Percentiles rank a stretch among this genome's conserved stretches.
Evolutionary conservation across 1,140 invertebrate genomes (phyloP).

Genomic region (Penaeus vannamei): DNA sequence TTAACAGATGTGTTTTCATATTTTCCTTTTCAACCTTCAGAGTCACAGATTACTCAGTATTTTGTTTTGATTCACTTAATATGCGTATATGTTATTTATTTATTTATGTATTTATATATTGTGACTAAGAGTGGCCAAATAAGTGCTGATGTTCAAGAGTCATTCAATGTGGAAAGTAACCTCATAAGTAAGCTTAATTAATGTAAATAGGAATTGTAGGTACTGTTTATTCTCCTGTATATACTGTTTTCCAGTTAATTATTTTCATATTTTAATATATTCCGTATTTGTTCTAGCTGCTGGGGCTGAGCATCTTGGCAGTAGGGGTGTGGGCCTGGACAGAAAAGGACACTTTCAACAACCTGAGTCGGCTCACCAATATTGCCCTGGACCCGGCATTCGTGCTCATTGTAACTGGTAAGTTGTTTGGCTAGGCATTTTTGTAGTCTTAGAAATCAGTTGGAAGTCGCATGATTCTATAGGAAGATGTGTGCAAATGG

Average conservation of each 20-base stretch:
- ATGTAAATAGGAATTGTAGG: background rate
- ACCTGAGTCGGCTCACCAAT: slow-evolving; percentile 80
- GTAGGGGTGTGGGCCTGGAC: slow-evolving; percentile 97
- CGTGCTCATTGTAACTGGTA: slow-evolving; percentile 91
- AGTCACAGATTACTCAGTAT: no score
- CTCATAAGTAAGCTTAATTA: background rate
- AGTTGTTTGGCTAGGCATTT: slow-evolving; percentile 69
- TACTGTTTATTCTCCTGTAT: background rate
- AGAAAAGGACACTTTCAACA: slow-evolving; percentile 96
- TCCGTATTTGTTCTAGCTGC: slow-evolving; percentile 79
- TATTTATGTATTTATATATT: no score
- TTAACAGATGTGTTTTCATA: no score
- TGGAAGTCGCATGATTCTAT: background rate
- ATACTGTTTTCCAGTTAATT: background rate
- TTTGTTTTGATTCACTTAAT: no score
- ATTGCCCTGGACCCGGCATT: slow-evolving; percentile 96
- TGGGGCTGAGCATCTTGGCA: slow-evolving; percentile 87
- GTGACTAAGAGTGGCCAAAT: no score
- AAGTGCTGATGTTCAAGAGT: no score
- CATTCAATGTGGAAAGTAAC: no score
- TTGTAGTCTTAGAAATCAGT: background rate
- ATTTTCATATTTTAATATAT: slow-evolving; percentile 43
- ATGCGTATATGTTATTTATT: no score
- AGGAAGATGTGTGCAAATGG: background rate
- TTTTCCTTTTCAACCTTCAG: no score